Evolutionary conservation across 2,113 vertebrate genomes (phyloP).

Genomic region (Talpa occidentalis): DNA sequence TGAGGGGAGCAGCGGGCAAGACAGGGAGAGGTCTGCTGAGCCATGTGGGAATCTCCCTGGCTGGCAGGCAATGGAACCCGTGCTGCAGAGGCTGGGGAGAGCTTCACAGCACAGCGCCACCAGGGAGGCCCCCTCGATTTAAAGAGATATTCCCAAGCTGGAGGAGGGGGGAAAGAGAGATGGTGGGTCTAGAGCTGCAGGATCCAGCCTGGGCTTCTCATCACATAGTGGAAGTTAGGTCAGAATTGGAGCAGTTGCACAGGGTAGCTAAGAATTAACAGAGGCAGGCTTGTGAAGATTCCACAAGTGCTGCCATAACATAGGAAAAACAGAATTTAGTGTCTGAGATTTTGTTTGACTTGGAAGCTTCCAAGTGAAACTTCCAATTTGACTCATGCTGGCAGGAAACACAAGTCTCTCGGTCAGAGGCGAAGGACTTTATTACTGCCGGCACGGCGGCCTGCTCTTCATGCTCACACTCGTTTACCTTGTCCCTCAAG

Average conservation of each 20-base stretch:
- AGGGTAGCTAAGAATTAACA: background rate
- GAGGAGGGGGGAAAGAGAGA: background rate
- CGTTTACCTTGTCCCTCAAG: background rate
- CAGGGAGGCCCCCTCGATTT: too few species aligned
- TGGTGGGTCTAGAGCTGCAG: background rate
- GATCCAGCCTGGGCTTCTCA: background rate
- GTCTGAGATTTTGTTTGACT: background rate
- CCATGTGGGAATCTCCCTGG: too few species aligned
- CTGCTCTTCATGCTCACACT: background rate
- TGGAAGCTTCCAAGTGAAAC: background rate
- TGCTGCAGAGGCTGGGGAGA: too few species aligned
- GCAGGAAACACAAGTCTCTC: background rate
- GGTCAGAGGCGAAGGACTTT: background rate
- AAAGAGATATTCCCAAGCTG: background rate
- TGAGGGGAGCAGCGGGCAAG: too few species aligned
- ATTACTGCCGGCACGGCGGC: background rate
- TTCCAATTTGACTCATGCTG: background rate
- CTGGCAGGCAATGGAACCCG: too few species aligned
- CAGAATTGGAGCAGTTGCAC: background rate
- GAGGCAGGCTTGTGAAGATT: background rate
- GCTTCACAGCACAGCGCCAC: too few species aligned
- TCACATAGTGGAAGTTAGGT: background rate
- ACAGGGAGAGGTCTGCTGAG: too few species aligned
- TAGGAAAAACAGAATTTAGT: background rate
- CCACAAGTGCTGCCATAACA: too few species aligned